Conservation (phyloP, 2,797 vertebrate species). For the Gobio occitaniae region DNA sequence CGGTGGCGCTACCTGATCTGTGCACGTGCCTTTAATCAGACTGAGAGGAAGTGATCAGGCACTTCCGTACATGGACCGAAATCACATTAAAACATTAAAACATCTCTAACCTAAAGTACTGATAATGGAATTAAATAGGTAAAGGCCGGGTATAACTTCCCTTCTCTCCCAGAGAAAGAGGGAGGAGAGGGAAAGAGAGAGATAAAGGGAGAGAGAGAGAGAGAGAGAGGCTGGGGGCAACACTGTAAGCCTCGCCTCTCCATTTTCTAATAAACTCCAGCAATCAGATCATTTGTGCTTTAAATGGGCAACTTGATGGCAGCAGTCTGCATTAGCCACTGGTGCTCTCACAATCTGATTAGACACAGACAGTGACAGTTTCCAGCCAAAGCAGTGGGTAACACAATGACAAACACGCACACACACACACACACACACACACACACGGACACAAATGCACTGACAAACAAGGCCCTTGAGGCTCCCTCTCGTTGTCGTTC, state of each 20-base stretch:
- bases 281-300: constrained; percentile 86
- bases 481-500: constrained; percentile 48
- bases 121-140: constrained; percentile 82
- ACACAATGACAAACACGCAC: constrained; percentile 50
- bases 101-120: constrained; percentile 75
- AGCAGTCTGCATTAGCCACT: constrained; percentile 83
- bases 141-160: constrained; percentile 73
- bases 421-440: constrained; percentile 44
- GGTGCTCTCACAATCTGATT: constrained; percentile 82
- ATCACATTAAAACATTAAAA: constrained; percentile 80
- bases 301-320: constrained; percentile 85
- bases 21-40: constrained; percentile 74
- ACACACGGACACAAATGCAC: constrained; percentile 40
- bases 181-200: constrained; percentile 26
- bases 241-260: constrained; percentile 66
- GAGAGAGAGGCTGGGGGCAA: constrained; percentile 62
- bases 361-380: constrained; percentile 84
- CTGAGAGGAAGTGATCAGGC: constrained; percentile 66
- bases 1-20: constrained; percentile 67
- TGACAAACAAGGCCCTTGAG: constrained; percentile 61
- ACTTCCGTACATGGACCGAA: constrained; percentile 74
- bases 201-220: constrained; percentile 27
- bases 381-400: constrained; percentile 82
- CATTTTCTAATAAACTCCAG: constrained; percentile 86
- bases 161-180: constrained; percentile 57